Percentiles rank a stretch among this genome's conserved stretches.
phyloP scores from a whole-genome alignment of 2,888 invertebrate species.

The Electrophaes corylata region DNA sequence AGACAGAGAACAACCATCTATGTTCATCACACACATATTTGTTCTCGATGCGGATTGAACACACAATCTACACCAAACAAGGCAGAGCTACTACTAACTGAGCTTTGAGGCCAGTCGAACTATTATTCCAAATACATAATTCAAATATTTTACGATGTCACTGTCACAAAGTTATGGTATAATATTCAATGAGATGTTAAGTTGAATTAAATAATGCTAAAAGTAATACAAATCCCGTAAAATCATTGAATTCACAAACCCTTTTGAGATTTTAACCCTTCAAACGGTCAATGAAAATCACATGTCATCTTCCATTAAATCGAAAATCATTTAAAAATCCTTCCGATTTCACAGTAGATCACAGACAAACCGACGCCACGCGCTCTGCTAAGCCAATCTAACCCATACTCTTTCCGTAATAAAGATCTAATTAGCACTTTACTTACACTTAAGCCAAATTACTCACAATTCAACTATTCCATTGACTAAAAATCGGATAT shows the following conservation, averaged over 20 bases:
- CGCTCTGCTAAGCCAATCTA: slow-evolving; percentile 37
- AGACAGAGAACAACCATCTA: no score
- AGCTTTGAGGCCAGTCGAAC: no score
- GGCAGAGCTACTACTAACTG: no score
- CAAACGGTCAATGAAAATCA: slow-evolving; percentile 20
- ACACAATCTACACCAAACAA: no score
- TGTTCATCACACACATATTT: no score
- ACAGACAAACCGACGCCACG: slow-evolving; percentile 65
- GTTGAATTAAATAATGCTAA: slow-evolving; percentile 6
- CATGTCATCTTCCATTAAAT: slow-evolving; percentile 48
- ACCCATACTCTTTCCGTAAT: slow-evolving; percentile 39
- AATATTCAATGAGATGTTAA: slow-evolving; percentile 2
- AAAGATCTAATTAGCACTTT: slow-evolving; percentile 57
- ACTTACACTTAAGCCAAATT: slow-evolving; percentile 18
- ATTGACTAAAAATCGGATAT: slow-evolving; percentile 57
- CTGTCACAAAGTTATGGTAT: neutral
- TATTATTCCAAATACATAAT: no score
- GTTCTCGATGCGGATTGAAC: no score
- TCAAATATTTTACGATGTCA: no score
- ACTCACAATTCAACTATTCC: slow-evolving; percentile 32
- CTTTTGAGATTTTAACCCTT: slow-evolving; percentile 23
- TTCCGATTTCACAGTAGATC: slow-evolving; percentile 44
- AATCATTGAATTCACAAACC: slow-evolving; percentile 9
- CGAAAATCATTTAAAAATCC: slow-evolving; percentile 48
- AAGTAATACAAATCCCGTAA: neutral